A percentile compares a stretch with the other conserved stretches of the same genome.
Conservation (phyloP, 2,888 invertebrate species). For the Zhuqinia jingwanae region DNA sequence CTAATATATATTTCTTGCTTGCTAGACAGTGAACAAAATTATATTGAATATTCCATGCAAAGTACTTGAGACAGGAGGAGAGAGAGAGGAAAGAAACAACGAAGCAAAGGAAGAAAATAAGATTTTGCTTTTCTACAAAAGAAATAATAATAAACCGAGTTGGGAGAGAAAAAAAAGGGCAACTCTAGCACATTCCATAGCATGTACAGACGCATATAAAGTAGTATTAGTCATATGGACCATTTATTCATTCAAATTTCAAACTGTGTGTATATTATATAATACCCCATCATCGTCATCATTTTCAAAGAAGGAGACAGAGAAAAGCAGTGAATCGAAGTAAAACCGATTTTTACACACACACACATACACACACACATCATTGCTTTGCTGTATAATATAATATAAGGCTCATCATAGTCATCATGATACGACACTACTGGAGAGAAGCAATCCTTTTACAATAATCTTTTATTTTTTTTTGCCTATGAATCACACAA, state of each 20-base stretch:
- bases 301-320: conserved; percentile 18
- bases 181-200: conserved; percentile 8
- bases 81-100: neutral
- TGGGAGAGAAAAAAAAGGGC: conserved; percentile 9
- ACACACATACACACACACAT: neutral
- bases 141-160: conserved; percentile 11
- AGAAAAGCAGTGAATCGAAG: conserved; percentile 43
- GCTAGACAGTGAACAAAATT: neutral
- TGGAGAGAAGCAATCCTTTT: conserved; percentile 17
- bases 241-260: conserved; percentile 31
- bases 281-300: neutral
- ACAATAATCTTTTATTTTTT: conserved; percentile 36
- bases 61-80: neutral
- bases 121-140: conserved; percentile 23
- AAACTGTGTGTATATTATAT: conserved; percentile 19
- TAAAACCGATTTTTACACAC: conserved; percentile 36
- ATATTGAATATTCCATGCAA: neutral
- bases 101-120: conserved; percentile 17
- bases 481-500: conserved; percentile 32
- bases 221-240: neutral
- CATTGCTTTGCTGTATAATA: conserved; percentile 20
- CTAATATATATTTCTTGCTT: neutral
- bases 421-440: neutral
- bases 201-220: neutral
- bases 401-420: neutral